A percentile compares a stretch with the other conserved stretches of the same genome.
phyloP scores from a whole-genome alignment of 2,113 vertebrate genomes.

The Manacus vitellinus region DNA sequence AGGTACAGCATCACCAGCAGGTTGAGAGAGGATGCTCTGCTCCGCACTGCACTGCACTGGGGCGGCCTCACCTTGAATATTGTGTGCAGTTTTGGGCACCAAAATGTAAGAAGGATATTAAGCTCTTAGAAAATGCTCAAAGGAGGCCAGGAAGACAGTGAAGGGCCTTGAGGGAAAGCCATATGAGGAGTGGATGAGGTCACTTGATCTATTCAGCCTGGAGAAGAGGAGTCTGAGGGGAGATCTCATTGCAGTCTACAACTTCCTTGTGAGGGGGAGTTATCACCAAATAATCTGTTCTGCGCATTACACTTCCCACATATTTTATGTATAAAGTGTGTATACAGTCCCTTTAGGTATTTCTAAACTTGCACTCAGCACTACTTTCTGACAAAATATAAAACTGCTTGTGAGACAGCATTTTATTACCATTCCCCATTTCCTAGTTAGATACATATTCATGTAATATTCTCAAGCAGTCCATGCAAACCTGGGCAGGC shows the following conservation, averaged over 20 bases:
- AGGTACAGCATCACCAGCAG: neutral
- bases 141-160: neutral
- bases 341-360: neutral
- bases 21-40: neutral
- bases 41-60: neutral
- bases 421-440: neutral
- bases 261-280: neutral
- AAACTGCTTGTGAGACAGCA: neutral
- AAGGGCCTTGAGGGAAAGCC: neutral
- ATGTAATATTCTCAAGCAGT: conserved; percentile 68
- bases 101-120: neutral
- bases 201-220: neutral
- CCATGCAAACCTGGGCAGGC: conserved; percentile 49
- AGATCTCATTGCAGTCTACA: neutral
- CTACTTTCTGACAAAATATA: neutral
- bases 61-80: neutral
- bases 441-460: neutral
- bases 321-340: neutral
- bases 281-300: neutral
- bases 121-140: neutral
- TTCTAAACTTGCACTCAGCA: neutral
- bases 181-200: neutral
- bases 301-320: neutral
- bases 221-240: no score
- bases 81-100: neutral